Base-by-base conservation (phyloP, 2,113 vertebrate species). In the Tragelaphus imberbis region DNA sequence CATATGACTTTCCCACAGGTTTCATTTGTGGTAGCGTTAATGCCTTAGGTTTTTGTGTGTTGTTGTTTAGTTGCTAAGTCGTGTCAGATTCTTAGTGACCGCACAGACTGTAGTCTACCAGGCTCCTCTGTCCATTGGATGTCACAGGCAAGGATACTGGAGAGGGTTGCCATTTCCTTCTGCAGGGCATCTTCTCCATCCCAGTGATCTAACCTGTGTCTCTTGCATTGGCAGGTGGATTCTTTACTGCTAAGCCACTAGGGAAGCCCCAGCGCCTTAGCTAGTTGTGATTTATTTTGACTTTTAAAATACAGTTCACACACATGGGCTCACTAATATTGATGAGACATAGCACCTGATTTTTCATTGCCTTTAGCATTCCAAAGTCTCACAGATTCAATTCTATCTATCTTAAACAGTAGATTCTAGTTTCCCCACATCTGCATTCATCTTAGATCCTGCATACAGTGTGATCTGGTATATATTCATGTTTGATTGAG, bases 281-380 rank as follows among this genome's bases (percentile, higher is more conserved):
- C 61, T 80, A 80, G 47, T 86, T 80, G 58, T 88, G 88, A 40
- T 86, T 86, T 77, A 63, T 91, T 91, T 88, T 51, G 36, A 9
- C 51, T 88, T 81, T 93, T 86, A 93, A 84, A 27, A 75, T 56
- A 75, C 0, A 53, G n/a, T 25, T 79, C 44, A 21, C 44, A 65
- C 19, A 25, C 30, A 8, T 88, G 77, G 56, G 23, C 28, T 96
- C 56, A 90, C n/a, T 36, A 23, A 59, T 7, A 1, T 92, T 92
- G 85, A 3, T 94, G 56, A 92, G 53, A 53, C 27, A n/a, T 7
- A 53, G 33, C 68, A 61, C n/a, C 61, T 47, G 58, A 55, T 30
- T 94, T 90, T 91, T 96, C 59, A 85, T 25, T 94, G 49, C 89
- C 47, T 87, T 2, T 47, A n/a, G 28, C n/a, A 87, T 90, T 94